phyloP scores from a whole-genome alignment of 2,797 vertebrate genomes.

The Carcharodon carcharias region DNA sequence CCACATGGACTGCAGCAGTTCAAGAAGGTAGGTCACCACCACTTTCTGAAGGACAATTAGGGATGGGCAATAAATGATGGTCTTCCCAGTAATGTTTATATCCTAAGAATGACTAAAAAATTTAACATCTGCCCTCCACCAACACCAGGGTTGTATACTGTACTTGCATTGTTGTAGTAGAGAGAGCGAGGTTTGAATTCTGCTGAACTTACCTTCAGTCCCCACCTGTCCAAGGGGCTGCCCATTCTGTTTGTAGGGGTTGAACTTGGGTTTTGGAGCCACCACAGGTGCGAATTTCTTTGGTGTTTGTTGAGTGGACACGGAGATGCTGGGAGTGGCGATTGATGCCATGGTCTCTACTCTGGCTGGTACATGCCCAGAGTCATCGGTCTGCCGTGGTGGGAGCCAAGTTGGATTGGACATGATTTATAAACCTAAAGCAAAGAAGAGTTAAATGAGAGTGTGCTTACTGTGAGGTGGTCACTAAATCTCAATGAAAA shows the following conservation, averaged over 20 bases:
- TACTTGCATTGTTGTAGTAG: neutral
- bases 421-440: slow-evolving; percentile 51
- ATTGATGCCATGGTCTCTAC: slow-evolving; percentile 90
- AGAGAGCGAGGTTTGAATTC: neutral
- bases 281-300: slow-evolving; percentile 95
- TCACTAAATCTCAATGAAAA: neutral
- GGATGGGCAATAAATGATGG: neutral
- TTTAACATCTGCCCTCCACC: neutral
- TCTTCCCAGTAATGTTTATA: neutral
- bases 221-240: slow-evolving; percentile 43
- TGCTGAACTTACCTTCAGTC: neutral
- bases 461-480: neutral
- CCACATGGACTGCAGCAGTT: neutral
- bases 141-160: neutral
- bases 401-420: slow-evolving; percentile 80
- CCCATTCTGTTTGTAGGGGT: slow-evolving; percentile 73
- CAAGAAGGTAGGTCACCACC: neutral
- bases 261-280: slow-evolving; percentile 94
- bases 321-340: slow-evolving; percentile 84
- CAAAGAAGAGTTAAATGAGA: slow-evolving; percentile 30
- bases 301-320: slow-evolving; percentile 87
- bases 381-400: slow-evolving; percentile 64
- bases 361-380: slow-evolving; percentile 79
- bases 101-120: neutral
- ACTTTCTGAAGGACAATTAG: neutral